phyloP scores from a whole-genome alignment of 2,888 invertebrate genomes.

The Xestobium rufovillosum region DNA sequence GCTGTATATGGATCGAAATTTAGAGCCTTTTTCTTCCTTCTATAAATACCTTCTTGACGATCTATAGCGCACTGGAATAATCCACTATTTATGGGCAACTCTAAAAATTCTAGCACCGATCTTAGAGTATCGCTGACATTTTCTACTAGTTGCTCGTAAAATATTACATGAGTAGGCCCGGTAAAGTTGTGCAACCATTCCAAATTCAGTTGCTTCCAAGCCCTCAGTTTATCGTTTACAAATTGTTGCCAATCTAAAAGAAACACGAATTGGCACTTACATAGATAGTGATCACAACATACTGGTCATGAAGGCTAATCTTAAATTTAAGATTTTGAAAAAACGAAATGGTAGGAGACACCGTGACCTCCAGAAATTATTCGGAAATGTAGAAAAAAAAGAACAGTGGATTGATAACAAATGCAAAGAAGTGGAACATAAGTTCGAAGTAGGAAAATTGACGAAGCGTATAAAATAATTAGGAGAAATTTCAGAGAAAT shows the following conservation, averaged over 20 bases:
- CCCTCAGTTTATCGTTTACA: conserved; percentile 55
- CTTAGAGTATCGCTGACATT: conserved; percentile 53
- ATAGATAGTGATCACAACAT: too few relatives aligned
- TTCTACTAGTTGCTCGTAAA: conserved; percentile 60
- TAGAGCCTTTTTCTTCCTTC: conserved; percentile 56
- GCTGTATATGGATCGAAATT: conserved; percentile 65
- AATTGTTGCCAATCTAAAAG: conserved; percentile 63
- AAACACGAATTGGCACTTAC: too few relatives aligned
- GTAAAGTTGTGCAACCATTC: conserved; percentile 64
- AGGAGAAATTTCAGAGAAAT: too few relatives aligned
- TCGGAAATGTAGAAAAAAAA: too few relatives aligned
- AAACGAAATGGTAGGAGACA: not conserved
- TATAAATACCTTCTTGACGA: conserved; percentile 56
- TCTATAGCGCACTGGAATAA: conserved; percentile 38
- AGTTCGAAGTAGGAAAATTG: too few relatives aligned
- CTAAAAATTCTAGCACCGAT: conserved; percentile 53
- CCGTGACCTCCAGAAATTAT: too few relatives aligned
- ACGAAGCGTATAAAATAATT: too few relatives aligned
- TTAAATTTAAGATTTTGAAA: too few relatives aligned
- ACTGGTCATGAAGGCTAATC: too few relatives aligned
- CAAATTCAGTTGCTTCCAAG: conserved; percentile 63
- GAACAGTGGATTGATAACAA: too few relatives aligned
- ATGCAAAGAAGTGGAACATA: too few relatives aligned
- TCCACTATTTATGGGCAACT: conserved; percentile 31
- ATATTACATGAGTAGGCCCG: conserved; percentile 61